Base-by-base conservation (phyloP, 2,888 invertebrate species). In the Parnassius glacialis region DNA sequence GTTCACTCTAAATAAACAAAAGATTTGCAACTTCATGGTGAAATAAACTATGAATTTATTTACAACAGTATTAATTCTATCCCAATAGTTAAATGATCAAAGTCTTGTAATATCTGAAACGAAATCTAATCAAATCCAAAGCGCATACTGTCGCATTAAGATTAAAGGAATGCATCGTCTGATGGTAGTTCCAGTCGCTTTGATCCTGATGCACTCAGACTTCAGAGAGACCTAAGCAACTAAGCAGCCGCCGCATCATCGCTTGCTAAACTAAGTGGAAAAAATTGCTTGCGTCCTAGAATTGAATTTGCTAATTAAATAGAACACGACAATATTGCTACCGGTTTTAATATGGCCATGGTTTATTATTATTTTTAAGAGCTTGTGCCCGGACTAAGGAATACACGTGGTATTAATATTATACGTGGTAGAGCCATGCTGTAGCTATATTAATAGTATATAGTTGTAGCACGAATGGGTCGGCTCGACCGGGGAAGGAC, bases 261-360 rank as follows among this genome's bases (percentile, higher is more conserved):
- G 51, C 43, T n/a, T 58, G 58, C 54, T 54, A 53, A 58, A 43
- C 54, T 54, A 25, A 43, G 53, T 34, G 62, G 58, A 62, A 62
- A 58, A 57, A 53, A 53, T 44, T 50, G 57, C 58, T 50, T 58
- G 54, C 62, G 44, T 11, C 11, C 52, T 52, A 57, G 56, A 57
- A 61, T 52, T n/a, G 48, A 48, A 57, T 47, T 53, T 48, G 48
- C 34, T 34, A 48, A 57, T 57, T 52, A 42, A 10, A 57, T 50
- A 12, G 44, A 53, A 42, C 9, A 53, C n/a, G 41, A 41, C 12
- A 41, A 51, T 47, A 9, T 10, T 13, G 3, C 10, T 25, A 41
- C 12, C n/a, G 52, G 5, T 2, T 34, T 34, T 34, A 34, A 7
- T 34, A 34, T 34, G 34, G 7, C 7, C 34, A 34, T 34, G 34